These are phyloP conservation scores for Amazona vittata DNA, from an alignment of 2,113 vertebrate species.

Conservation along the genomic window DNA sequence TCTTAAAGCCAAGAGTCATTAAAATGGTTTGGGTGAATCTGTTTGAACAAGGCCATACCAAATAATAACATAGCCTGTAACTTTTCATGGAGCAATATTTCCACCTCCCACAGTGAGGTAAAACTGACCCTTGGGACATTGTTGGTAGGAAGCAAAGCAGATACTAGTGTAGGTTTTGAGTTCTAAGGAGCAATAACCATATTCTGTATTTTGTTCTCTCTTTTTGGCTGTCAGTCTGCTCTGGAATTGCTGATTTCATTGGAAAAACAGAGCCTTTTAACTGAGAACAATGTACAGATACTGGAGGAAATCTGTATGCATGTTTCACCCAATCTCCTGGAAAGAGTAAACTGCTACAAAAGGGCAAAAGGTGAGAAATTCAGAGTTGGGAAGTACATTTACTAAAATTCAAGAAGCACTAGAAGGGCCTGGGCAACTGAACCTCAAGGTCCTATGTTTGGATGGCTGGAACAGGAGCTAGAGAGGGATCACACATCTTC, in stretches of 20 bases:
- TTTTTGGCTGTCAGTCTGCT: conserved; percentile 63
- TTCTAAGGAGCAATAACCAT: not conserved
- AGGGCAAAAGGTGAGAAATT: conserved; percentile 60
- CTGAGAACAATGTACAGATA: conserved; percentile 35
- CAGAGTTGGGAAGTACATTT: not conserved
- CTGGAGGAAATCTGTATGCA: not conserved
- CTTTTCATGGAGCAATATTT: not conserved
- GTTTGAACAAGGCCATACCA: not conserved
- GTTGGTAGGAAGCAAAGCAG: not conserved
- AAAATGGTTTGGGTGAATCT: not conserved
- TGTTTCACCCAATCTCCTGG: conserved; percentile 20
- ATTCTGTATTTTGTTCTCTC: not conserved
- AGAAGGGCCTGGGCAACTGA: not conserved
- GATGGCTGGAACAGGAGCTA: not conserved
- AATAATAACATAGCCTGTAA: not conserved
- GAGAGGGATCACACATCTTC: not conserved
- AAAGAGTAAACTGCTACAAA: conserved; percentile 59
- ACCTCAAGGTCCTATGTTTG: not conserved
- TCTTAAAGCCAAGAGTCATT: not conserved
- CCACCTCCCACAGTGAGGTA: not conserved
- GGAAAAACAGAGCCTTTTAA: conserved; percentile 65
- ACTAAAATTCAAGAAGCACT: not conserved
- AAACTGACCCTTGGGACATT: not conserved
- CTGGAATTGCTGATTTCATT: conserved; percentile 65
- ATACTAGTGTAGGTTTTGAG: not conserved